Evolutionary conservation across 30 jellyfish, hydroid and myxozoan species (phyloP), one percentile per base, ranked within the genome.

Genomic region (Cassiopea andromeda): DNA sequence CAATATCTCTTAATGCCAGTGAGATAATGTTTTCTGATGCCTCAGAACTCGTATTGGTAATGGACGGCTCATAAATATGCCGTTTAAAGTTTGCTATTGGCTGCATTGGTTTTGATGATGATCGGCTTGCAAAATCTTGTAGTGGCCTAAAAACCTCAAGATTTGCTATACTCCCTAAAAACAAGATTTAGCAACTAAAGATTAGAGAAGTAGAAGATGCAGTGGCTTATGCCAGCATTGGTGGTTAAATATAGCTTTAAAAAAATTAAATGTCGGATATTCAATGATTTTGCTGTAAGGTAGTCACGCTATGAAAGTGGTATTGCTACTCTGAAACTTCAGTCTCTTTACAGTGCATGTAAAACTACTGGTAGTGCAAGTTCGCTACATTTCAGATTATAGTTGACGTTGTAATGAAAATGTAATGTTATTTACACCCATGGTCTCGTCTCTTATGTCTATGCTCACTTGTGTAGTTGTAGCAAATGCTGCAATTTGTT

Each of bases 111-210:
- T 38, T 57, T 4, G 88, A 48, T 17, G 90, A 54, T 15, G 91
- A 16, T 18, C 46, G 78, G 19, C 78, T 72, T 50, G 73, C 60
- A 3, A 92, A 60, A 78, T 80, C 92, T 60, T 70, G 49, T 14
- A 93, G 91, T 7, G 64, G 14, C 69, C 94, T 81, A 49, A 86
- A 45, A 6, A 87, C 77, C 27, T 50, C n/a, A 6, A 93, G 93
- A 78, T 87, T 92, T 43, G 98, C 87, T 64, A 92, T 82, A 49
- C 57, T 89, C 27, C 98, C 98, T 92, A 66, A 14, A 70, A 82
- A 27, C 72, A 13, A 19, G 81, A 0, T 27, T 27, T 27, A 7
- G 81, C 15, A 85, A 19, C 8, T 38, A 12, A 44, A 60, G 2
- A 9, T 13, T 50, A 27, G 12, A 16, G 43, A 10, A 8, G 38